These are phyloP conservation scores for Centrocercus urophasianus DNA, from an alignment of 2,113 vertebrate species.

Conservation along the genomic window DNA sequence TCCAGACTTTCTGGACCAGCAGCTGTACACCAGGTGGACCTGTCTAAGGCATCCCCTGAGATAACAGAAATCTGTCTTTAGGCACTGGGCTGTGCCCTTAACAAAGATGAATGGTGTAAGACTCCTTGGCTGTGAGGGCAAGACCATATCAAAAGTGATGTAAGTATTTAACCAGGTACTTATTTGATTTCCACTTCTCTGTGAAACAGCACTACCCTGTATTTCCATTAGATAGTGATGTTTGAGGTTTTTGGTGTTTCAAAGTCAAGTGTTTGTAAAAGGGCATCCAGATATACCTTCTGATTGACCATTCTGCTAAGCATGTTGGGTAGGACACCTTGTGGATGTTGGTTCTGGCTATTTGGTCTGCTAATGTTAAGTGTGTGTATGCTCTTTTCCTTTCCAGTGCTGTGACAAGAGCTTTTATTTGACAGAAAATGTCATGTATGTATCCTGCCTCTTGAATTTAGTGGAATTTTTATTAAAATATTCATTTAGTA, in stretches of 20 bases:
- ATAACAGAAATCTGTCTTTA: neutral
- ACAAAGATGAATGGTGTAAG: neutral
- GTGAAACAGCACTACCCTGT: fast-evolving
- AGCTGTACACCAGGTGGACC: fast-evolving
- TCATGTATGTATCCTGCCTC: neutral
- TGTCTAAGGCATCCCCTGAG: neutral
- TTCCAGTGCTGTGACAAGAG: neutral
- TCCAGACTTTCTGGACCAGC: neutral
- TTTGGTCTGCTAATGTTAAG: neutral
- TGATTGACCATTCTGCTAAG: neutral
- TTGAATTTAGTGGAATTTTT: neutral
- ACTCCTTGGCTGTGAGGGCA: neutral
- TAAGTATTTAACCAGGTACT: neutral
- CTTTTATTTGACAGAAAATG: neutral
- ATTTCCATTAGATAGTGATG: neutral
- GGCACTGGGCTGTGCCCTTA: neutral
- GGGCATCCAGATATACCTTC: neutral
- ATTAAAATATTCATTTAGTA: neutral
- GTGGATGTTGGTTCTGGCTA: neutral
- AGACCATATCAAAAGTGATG: neutral
- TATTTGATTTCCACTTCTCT: neutral
- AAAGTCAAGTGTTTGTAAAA: neutral
- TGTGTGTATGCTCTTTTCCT: neutral
- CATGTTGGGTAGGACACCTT: neutral
- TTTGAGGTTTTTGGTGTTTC: neutral